Conservation (phyloP, 2,888 invertebrate genomes). For the Drosophila cracens region DNA sequence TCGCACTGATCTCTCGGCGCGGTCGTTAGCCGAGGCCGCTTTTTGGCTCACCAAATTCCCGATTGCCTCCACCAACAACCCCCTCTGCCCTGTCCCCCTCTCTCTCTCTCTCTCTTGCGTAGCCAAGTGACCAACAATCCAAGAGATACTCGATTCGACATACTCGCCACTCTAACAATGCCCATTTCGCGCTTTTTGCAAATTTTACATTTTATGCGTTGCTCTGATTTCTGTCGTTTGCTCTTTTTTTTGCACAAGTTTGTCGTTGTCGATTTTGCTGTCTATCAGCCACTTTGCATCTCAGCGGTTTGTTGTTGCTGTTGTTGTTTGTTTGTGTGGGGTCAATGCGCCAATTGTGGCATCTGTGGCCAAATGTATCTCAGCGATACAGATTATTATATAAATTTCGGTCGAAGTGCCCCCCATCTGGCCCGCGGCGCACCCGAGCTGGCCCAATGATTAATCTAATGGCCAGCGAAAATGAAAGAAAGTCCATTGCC, state of each 20-base stretch:
- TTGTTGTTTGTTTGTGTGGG: conserved; percentile 35
- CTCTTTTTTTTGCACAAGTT: conserved; percentile 42
- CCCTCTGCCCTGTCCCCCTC: neutral
- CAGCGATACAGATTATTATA: conserved; percentile 61
- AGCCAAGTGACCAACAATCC: conserved; percentile 14
- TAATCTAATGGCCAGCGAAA: conserved; percentile 57
- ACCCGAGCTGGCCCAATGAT: conserved; percentile 57
- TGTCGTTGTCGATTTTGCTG: conserved; percentile 19
- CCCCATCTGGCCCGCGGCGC: conserved; percentile 46
- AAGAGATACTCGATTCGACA: conserved; percentile 35
- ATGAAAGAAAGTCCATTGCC: conserved; percentile 56
- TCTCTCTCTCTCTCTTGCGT: neutral
- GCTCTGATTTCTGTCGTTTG: conserved; percentile 69
- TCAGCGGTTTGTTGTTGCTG: conserved; percentile 24
- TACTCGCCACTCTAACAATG: conserved; percentile 50
- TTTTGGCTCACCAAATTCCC: conserved; percentile 5
- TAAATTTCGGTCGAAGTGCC: conserved; percentile 53
- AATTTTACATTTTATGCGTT: conserved; percentile 69
- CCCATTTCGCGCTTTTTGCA: conserved; percentile 58
- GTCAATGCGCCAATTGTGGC: conserved; percentile 66
- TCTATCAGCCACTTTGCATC: conserved; percentile 71
- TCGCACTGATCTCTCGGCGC: conserved; percentile 45
- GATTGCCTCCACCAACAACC: neutral
- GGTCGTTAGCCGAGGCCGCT: conserved; percentile 61
- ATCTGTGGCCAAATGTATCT: conserved; percentile 56